These are phyloP conservation scores for Lasius fuliginosus DNA, from an alignment of 2,888 invertebrate genomes.

Conservation along the genomic window DNA sequence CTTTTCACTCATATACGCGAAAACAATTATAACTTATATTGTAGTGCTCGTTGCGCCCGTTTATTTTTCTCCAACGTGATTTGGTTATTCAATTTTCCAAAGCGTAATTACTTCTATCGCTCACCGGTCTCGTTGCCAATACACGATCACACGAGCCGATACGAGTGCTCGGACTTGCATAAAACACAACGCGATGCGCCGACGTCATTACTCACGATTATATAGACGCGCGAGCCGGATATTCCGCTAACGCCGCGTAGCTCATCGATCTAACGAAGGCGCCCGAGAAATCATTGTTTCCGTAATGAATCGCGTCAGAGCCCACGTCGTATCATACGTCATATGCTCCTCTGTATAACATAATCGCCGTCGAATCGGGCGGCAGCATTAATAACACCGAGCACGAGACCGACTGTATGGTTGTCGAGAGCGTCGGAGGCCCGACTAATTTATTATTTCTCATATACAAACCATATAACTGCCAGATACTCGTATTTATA, in stretches of 20 bases:
- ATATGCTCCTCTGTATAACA: slow-evolving; percentile 65
- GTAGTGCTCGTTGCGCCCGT: background rate
- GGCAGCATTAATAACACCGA: slow-evolving; percentile 61
- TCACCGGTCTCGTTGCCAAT: slow-evolving; percentile 38
- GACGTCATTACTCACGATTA: slow-evolving; percentile 54
- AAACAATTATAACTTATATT: background rate
- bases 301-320: slow-evolving; percentile 65
- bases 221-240: slow-evolving; percentile 48
- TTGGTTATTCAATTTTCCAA: slow-evolving; percentile 47
- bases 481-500: slow-evolving; percentile 32
- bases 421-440: slow-evolving; percentile 25
- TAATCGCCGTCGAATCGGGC: slow-evolving; percentile 67
- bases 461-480: slow-evolving; percentile 19
- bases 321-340: slow-evolving; percentile 62
- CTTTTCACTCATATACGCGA: background rate
- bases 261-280: slow-evolving; percentile 67
- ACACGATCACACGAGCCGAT: slow-evolving; percentile 52
- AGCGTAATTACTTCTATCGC: slow-evolving; percentile 48
- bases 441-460: slow-evolving; percentile 57
- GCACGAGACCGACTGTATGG: slow-evolving; percentile 37
- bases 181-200: slow-evolving; percentile 46
- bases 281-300: slow-evolving; percentile 68
- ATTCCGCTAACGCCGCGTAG: slow-evolving; percentile 48
- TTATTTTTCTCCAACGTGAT: slow-evolving; percentile 7
- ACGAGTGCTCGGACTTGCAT: slow-evolving; percentile 38